phyloP scores from a whole-genome alignment of 1,140 invertebrate genomes.

The Diabrotica undecimpunctata region DNA sequence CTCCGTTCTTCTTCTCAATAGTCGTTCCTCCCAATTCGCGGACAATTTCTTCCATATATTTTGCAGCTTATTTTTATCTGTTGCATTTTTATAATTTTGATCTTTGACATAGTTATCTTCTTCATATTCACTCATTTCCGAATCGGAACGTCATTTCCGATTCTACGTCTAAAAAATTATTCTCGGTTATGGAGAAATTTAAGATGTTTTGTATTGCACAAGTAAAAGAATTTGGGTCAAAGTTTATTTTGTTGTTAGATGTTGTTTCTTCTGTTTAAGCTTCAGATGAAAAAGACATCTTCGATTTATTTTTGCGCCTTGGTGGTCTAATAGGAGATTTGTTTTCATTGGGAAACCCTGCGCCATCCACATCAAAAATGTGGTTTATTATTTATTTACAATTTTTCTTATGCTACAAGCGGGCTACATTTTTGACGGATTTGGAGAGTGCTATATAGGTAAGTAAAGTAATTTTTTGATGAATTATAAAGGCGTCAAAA shows the following conservation, averaged over 20 bases:
- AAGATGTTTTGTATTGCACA: slow-evolving; percentile 73
- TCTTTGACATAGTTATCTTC: slow-evolving; percentile 59
- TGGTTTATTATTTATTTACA: too few species aligned
- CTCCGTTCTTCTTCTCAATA: slow-evolving; percentile 54
- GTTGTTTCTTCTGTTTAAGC: slow-evolving; percentile 43
- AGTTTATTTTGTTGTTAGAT: slow-evolving; percentile 60
- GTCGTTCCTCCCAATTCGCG: slow-evolving; percentile 66
- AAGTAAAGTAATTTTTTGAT: too few species aligned
- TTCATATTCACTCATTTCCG: slow-evolving; percentile 77
- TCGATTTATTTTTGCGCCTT: slow-evolving; percentile 42
- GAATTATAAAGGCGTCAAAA: too few species aligned
- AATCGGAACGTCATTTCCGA: too few species aligned
- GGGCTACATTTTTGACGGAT: too few species aligned
- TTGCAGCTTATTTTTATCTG: slow-evolving; percentile 52
- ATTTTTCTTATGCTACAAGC: too few species aligned
- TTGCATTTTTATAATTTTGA: slow-evolving; percentile 50
- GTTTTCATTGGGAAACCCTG: slow-evolving; percentile 56
- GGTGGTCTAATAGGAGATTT: slow-evolving; percentile 38
- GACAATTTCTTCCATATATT: slow-evolving; percentile 73
- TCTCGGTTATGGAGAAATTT: slow-evolving; percentile 79
- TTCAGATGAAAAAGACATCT: slow-evolving; percentile 44
- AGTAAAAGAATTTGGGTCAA: slow-evolving; percentile 70
- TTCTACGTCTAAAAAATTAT: slow-evolving; percentile 68
- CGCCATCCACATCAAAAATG: slow-evolving; percentile 79
- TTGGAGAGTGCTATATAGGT: too few species aligned